Base-by-base conservation (phyloP, 2,113 vertebrate species). In the Pachypanchax playfairii region DNA sequence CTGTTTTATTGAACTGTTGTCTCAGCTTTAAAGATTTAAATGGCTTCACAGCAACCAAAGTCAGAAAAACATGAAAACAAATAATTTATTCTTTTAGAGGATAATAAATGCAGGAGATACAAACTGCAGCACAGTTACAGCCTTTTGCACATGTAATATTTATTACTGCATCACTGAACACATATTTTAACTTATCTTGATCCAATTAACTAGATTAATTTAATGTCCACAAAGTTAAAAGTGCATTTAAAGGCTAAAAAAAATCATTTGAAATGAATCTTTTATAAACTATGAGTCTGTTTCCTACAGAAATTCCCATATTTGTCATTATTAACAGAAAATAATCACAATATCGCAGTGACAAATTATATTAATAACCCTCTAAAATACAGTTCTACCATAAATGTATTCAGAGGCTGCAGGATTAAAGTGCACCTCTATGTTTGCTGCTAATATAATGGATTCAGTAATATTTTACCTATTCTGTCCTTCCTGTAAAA, bases 51-150 rank as follows among this genome's bases (percentile, higher is more conserved):
- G 81, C 82, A 87, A 84, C 86, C 18, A 58, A 61, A 58, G 55
- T 62, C 68, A 70, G 63, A 74, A 77, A 35, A 26, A 48, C 74
- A 69, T 73, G 51, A 67, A 62, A 79, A 58, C 46, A 4, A 66
- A 87, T 75, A 82, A 90, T 90, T 87, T 44, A 87, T 80, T 65
- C 57, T 70, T 38, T 28, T 33, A 24, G 44, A 70, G 70, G 54
- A 41, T 60, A 66, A 46, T 60, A 18, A 33, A 69, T 51, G 50
- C 55, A 49, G 49, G 36, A 26, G 41, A 57, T 48, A 44, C 12
- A 53, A 48, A 57, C 52, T 61, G 53, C 57, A 59, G 56, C 48
- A 48, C 48, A 42, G 24, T 48, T 41, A 42, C 12, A 18, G n/a
- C 15, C 29, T 22, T 26, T 17, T 20, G 38, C 24, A 6, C 24